Evolutionary conservation across 2,888 invertebrate species (phyloP), one percentile per base, ranked within the genome.

Genomic region (Dysmachus trigonus): DNA sequence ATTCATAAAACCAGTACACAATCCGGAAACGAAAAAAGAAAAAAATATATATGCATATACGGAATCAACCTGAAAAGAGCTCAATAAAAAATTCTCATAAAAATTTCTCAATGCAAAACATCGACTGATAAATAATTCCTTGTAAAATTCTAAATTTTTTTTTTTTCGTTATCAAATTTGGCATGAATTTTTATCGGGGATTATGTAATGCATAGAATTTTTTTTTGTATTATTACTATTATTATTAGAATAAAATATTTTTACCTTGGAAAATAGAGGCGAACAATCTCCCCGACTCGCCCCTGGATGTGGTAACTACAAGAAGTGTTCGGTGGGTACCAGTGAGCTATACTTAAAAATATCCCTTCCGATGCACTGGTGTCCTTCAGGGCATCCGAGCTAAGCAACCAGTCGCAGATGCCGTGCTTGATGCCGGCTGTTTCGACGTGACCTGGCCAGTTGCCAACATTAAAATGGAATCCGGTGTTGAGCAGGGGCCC

Each of bases 401-500:
- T 96, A 77, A 97, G 93, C 82, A 97, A 93, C 97, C 97, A 97
- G 91, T 97, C 97, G 90, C 97, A 97, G 76, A 96, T 96, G 5
- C 97, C 97, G 87, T 97, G 96, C 88, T 95, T 94, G 41, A 96
- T 96, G 0, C 97, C 97, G 0, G 97, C 96, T 0, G 97, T 97
- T 90, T 97, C 97, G 81, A 97, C 97, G 92, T 97, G 97, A 0
- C 97, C 97, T 0, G 97, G 97, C 97, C 97, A 97, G 92, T 97
- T 97, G 88, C 97, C 97, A 82, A 98, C 98, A 92, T 98, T 98
- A 93, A 98, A 98, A 92, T 98, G 98, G 91, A 98, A 98, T 5
- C 98, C 98, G 0, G 97, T 98, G 91, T 98, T 98, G 81, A 98
- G 93, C 27, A 98, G 93, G 0, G 98, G 98, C 71, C 97, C 97